These are phyloP conservation scores for Ctenochaetus hawaiiensis DNA, from an alignment of 2,797 vertebrate species.

Conservation along the genomic window DNA sequence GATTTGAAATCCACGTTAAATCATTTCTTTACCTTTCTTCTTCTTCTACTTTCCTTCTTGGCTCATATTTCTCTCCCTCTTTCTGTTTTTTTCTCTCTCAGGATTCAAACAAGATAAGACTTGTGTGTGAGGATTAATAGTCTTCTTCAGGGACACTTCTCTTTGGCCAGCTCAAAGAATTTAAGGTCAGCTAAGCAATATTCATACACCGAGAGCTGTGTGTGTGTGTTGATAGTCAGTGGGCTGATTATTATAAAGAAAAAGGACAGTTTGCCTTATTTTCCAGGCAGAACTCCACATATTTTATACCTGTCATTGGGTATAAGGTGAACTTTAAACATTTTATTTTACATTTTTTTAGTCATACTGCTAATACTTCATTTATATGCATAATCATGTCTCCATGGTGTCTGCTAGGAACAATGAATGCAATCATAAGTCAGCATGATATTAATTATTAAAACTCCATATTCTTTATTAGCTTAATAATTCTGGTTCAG, in stretches of 20 bases:
- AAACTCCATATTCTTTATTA: constrained; percentile 77
- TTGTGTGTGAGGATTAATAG: constrained; percentile 42
- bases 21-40: constrained; percentile 17
- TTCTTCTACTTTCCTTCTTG: constrained; percentile 14
- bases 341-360: constrained; percentile 47
- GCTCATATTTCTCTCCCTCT: constrained; percentile 6
- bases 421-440: constrained; percentile 63
- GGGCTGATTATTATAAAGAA: constrained; percentile 21
- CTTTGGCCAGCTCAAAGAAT: constrained; percentile 46
- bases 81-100: constrained; percentile 21
- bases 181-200: constrained; percentile 34
- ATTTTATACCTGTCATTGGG: constrained; percentile 18
- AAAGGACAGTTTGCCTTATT: background rate
- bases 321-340: constrained; percentile 35
- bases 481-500: constrained; percentile 66
- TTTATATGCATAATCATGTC: constrained; percentile 68
- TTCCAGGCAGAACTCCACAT: background rate
- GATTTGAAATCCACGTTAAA: constrained; percentile 57
- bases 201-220: constrained; percentile 17
- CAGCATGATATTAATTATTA: constrained; percentile 77
- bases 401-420: constrained; percentile 46
- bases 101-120: constrained; percentile 33
- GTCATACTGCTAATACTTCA: constrained; percentile 46
- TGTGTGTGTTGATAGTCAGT: constrained; percentile 4
- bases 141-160: constrained; percentile 41